Evolutionary conservation across 2,888 invertebrate genomes (phyloP).

Genomic region (Microctonus hyperodae): DNA sequence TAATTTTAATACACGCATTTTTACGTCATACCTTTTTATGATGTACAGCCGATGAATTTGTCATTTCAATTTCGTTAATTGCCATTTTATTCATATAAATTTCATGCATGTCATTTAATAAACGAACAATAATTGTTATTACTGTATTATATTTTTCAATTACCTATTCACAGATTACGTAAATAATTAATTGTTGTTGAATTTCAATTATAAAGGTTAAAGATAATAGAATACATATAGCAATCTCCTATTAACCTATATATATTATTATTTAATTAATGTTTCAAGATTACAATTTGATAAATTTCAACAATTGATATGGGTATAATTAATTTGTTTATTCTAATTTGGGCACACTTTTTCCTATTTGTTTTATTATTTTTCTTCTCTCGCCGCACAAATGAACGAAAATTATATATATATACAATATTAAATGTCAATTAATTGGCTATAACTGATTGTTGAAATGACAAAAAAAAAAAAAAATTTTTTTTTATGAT

Average conservation of each 20-base stretch:
- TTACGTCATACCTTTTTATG: background rate
- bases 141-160: conserved; percentile 9
- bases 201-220: background rate
- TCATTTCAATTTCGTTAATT: background rate
- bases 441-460: conserved; percentile 1
- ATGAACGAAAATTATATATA: background rate
- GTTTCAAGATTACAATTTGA: background rate
- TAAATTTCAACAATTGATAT: background rate
- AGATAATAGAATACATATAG: background rate
- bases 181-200: background rate
- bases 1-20: conserved; percentile 14
- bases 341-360: background rate
- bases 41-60: conserved; percentile 1
- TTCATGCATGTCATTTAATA: conserved; percentile 33
- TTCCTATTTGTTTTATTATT: background rate
- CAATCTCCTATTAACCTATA: background rate
- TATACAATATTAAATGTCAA: background rate
- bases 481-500: conserved; percentile 21
- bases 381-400: background rate
- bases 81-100: background rate
- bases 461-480: conserved; percentile 14
- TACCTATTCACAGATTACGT: background rate
- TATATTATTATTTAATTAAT: conserved; percentile 4
- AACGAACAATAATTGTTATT: conserved; percentile 36
- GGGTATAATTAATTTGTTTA: background rate